Evolutionary conservation across 2,113 vertebrate species (phyloP), one percentile per base, ranked within the genome.

Genomic region (Phasianus colchicus): DNA sequence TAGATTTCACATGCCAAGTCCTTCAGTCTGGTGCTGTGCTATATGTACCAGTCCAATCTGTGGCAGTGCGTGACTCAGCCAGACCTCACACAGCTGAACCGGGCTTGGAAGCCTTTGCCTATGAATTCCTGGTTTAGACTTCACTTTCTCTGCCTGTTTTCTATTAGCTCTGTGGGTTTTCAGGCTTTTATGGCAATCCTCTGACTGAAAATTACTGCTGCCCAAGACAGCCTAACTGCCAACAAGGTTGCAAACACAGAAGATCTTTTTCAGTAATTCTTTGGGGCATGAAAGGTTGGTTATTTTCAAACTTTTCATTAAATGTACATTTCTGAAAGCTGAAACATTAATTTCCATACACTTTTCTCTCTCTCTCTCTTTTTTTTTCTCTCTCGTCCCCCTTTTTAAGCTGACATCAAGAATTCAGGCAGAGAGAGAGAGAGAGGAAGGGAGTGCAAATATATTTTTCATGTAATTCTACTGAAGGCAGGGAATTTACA

Each of bases 111-210:
- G 85, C 50, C 95, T 91, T 84, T 54, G 82, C 84, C 58, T 40
- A 95, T 83, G 95, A 98, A 98, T 98, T 98, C 98, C 98, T 96
- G 96, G 95, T 98, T 97, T 98, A 97, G 95, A 66, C 97, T 97
- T 97, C 97, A 97, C 97, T 97, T 98, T 98, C 97, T 78, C 96
- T 94, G 97, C 97, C 98, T 99, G 98, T 98, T 98, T 98, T 96
- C 96, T 93, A 98, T 99, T 99, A 99, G 82, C 36, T 95, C 90
- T 97, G 97, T 65, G 97, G 97, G 97, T 98, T 98, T 98, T 97
- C 96, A 96, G 96, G 94, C 94, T 95, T 95, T 95, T 88, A 94
- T 94, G 95, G 96, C 95, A 95, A 93, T 86, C 92, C 92, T 95
- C 96, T 96, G 96, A 97, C 96, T 97, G 84, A 97, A 95, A 97